These are phyloP conservation scores for Xestia c-nigrum DNA, from an alignment of 2,888 invertebrate species.

Conservation along the genomic window DNA sequence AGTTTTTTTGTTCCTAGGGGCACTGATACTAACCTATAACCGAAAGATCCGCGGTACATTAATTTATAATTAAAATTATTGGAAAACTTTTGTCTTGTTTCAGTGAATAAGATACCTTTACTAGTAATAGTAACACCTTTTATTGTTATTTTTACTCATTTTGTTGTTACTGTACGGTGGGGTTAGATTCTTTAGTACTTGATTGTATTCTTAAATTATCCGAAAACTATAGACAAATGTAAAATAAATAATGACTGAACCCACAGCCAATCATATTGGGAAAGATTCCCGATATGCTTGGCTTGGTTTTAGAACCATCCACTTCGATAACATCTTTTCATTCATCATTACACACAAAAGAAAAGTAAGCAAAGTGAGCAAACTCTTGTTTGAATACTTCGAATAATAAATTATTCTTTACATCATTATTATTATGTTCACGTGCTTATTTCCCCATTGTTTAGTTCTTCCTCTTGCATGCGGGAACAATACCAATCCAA, in stretches of 20 bases:
- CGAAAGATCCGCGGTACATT: too few species aligned
- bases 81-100: neutral
- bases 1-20: neutral
- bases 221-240: neutral
- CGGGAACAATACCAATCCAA: slow-evolving; percentile 62
- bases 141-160: neutral
- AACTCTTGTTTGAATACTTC: slow-evolving; percentile 11
- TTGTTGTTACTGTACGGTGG: neutral
- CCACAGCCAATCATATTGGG: neutral
- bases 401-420: slow-evolving; percentile 8
- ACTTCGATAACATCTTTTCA: slow-evolving; percentile 17
- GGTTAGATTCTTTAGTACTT: neutral
- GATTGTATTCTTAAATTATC: neutral
- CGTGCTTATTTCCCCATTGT: slow-evolving; percentile 17
- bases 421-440: slow-evolving; percentile 9
- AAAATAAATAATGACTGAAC: neutral
- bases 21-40: neutral
- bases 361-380: slow-evolving; percentile 11
- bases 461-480: slow-evolving; percentile 10
- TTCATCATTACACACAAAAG: slow-evolving; percentile 15
- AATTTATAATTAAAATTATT: neutral
- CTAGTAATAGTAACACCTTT: too few species aligned
- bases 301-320: neutral
- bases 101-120: too few species aligned
- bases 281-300: too few species aligned